Evolutionary conservation across 1,140 invertebrate genomes (phyloP), one percentile per base, ranked within the genome.

Genomic region (Zophobas morio): DNA sequence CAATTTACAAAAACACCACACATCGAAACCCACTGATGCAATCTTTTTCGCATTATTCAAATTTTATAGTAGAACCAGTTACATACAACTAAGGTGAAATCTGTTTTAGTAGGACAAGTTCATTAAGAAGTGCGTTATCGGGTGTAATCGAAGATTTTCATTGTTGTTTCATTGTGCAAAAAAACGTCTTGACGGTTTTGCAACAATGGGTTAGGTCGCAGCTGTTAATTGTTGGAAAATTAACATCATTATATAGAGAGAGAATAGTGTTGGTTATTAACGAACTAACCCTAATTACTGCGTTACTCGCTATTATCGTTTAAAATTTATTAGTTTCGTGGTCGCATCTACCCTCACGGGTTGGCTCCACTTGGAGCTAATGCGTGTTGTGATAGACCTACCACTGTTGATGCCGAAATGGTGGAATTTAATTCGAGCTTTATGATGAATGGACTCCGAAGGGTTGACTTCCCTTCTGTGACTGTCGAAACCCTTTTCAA

Each of bases 401-500:
- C 49, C 49, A n/a, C 6, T 20, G 49, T 20, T 20, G 4, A 4
- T 20, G n/a, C 2, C 49, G n/a, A 20, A 2, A 20, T 20, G 6
- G n/a, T 20, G n/a, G 49, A 8, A 5, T 51, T 51, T 51, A 51
- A 51, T 51, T 51, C 49, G 49, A 51, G 2, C 49, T n/a, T 2
- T 51, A 5, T 51, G 4, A 51, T 51, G 6, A 51, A 20, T 20
- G 20, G n/a, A n/a, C 20, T 51, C 49, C 49, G n/a, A 20, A 51
- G 49, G 49, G n/a, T 51, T 2, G n/a, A 51, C 42, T 46, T 20
- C 49, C 49, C 49, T 20, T 20, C n/a, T 6, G 49, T 20, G 49
- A 51, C 49, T 20, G 20, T 51, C 49, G 49, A 51, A 51, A 20
- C 49, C 49, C n/a, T 51, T 46, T 46, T 46, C 42, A 46, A 46